A percentile compares a stretch with the other conserved stretches of the same genome.
These are phyloP conservation scores for Lissocephala sabroskyi DNA, from an alignment of 2,888 invertebrate genomes.

Conservation along the genomic window DNA sequence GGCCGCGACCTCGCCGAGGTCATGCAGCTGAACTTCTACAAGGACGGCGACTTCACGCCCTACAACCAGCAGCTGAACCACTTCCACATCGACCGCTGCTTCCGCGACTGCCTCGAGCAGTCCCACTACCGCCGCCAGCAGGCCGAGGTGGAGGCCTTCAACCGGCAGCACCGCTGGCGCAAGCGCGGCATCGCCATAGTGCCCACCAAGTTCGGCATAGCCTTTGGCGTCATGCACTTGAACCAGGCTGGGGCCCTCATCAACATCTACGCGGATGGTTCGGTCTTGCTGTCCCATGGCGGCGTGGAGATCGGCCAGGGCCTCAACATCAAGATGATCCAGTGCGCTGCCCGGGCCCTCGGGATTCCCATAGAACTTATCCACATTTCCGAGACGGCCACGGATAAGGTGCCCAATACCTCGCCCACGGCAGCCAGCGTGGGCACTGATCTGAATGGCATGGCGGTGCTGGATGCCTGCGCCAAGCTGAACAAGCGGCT, in stretches of 20 bases:
- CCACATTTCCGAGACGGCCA: slow-evolving; percentile 86
- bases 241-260: slow-evolving; percentile 92
- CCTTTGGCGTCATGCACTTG: slow-evolving; percentile 82
- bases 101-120: slow-evolving; percentile 82
- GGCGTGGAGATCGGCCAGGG: slow-evolving; percentile 99
- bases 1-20: slow-evolving; percentile 79
- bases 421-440: slow-evolving; percentile 91
- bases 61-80: slow-evolving; percentile 82
- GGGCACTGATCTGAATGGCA: slow-evolving; percentile 92
- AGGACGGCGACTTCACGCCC: slow-evolving; percentile 84
- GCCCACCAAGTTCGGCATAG: slow-evolving; percentile 89
- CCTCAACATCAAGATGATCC: slow-evolving; percentile 95
- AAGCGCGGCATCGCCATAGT: slow-evolving; percentile 88
- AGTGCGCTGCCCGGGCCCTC: slow-evolving; percentile 85
- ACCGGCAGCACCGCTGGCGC: slow-evolving; percentile 85
- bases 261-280: slow-evolving; percentile 89
- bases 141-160: slow-evolving; percentile 78
- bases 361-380: slow-evolving; percentile 82
- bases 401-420: slow-evolving; percentile 93
- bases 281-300: slow-evolving; percentile 89
- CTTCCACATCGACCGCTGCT: slow-evolving; percentile 84
- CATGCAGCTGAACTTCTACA: slow-evolving; percentile 82
- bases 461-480: slow-evolving; percentile 91
- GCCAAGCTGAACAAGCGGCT: slow-evolving; percentile 81
- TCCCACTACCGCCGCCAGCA: slow-evolving; percentile 78